Evolutionary conservation across 2,888 invertebrate genomes (phyloP).

Genomic region (Ochropleura leucogaster): DNA sequence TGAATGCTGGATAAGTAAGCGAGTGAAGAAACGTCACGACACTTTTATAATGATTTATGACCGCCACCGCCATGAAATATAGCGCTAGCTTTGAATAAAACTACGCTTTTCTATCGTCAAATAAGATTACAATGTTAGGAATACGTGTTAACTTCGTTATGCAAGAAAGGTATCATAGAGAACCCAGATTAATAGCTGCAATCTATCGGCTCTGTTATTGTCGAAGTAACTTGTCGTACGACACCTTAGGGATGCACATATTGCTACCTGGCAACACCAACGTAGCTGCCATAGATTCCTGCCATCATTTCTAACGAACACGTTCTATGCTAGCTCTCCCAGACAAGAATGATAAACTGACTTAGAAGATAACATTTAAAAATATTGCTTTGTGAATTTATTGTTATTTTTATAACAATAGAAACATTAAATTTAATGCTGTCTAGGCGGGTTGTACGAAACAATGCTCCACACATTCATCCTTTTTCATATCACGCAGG

Average conservation of each 20-base stretch:
- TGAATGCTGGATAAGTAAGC: constrained; percentile 54
- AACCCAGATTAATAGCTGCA: constrained; percentile 50
- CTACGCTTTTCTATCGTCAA: constrained; percentile 29
- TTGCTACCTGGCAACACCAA: constrained; percentile 36
- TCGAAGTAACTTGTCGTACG: constrained; percentile 37
- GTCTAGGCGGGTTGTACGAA: constrained; percentile 25
- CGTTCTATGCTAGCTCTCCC: background rate
- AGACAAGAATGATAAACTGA: constrained; percentile 18
- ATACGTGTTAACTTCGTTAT: constrained; percentile 34
- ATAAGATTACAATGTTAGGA: constrained; percentile 36
- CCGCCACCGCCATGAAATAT: constrained; percentile 38
- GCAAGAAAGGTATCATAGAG: constrained; percentile 28
- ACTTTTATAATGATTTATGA: constrained; percentile 59
- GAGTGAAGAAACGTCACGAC: constrained; percentile 36
- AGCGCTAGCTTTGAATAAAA: constrained; percentile 20
- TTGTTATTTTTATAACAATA: constrained; percentile 44
- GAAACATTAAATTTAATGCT: constrained; percentile 39
- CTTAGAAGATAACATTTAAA: constrained; percentile 1
- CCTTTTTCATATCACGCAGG: constrained; percentile 72
- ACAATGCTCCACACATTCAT: constrained; percentile 50
- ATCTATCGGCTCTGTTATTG: constrained; percentile 45
- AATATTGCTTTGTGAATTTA: constrained; percentile 12
- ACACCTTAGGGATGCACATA: constrained; percentile 51
- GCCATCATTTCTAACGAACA: constrained; percentile 15
- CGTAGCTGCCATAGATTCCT: constrained; percentile 24